Evolutionary conservation across 2,113 vertebrate species (phyloP).

Genomic region (cattle (Bos taurus)): DNA sequence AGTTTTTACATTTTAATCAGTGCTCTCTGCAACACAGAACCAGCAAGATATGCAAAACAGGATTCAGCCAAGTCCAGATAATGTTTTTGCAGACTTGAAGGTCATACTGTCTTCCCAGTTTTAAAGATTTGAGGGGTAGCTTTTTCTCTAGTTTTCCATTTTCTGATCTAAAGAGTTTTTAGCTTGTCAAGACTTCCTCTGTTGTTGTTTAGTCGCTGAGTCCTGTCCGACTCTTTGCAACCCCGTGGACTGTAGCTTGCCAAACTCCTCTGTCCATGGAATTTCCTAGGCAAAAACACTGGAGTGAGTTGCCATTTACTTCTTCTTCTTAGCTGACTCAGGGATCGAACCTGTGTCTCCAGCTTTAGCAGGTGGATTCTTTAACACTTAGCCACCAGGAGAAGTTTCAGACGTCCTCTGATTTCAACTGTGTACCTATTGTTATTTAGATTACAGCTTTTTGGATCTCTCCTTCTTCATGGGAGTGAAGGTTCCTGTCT

Average conservation of each 20-base stretch:
- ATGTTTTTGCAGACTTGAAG: neutral
- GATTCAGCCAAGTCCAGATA: neutral
- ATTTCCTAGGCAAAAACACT: neutral
- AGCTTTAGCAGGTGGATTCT: neutral
- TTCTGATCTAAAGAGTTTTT: neutral
- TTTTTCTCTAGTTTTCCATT: neutral
- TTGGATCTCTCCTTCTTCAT: neutral
- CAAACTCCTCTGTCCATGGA: neutral
- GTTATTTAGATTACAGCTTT: neutral
- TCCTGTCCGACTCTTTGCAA: neutral
- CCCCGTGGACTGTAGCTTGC: neutral
- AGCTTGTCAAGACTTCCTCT: neutral
- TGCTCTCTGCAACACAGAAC: neutral
- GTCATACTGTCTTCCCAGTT: neutral
- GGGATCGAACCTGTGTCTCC: neutral
- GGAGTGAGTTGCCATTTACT: neutral
- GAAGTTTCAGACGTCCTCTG: neutral
- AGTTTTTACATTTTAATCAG: neutral
- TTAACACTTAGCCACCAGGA: neutral
- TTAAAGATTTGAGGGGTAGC: neutral
- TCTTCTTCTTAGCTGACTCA: neutral
- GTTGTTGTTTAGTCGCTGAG: fast-evolving
- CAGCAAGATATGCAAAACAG: neutral
- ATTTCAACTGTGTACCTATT: neutral
- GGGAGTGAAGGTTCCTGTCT: neutral